Evolutionary conservation across 1,140 invertebrate genomes (phyloP).

Genomic region (Cydia pomonella): DNA sequence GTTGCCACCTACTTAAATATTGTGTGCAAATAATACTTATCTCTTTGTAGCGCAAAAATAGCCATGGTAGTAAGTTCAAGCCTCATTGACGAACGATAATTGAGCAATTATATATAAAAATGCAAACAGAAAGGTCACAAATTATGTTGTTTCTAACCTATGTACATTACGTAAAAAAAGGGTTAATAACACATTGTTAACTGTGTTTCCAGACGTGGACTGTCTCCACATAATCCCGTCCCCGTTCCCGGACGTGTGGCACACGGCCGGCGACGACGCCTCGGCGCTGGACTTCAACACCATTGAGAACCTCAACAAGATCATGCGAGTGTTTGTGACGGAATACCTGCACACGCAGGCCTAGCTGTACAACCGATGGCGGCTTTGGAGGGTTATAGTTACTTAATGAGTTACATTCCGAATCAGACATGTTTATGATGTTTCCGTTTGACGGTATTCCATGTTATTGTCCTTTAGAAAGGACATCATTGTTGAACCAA

Average conservation of each 20-base stretch:
- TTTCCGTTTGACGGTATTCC: no score
- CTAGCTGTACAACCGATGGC: conserved; percentile 47
- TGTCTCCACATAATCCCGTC: conserved; percentile 94
- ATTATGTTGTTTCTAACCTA: no score
- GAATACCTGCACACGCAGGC: conserved; percentile 87
- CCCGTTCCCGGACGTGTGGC: conserved; percentile 96
- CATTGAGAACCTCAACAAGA: conserved; percentile 94
- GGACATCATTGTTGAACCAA: not conserved
- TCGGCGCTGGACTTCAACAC: conserved; percentile 89
- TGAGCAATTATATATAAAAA: no score
- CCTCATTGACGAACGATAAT: no score
- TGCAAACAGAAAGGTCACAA: no score
- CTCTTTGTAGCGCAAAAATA: no score
- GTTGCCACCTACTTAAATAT: no score
- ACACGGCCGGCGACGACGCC: conserved; percentile 89
- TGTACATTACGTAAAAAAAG: no score
- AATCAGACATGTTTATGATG: no score
- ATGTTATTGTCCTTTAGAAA: not conserved
- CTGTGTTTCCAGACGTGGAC: conserved; percentile 86
- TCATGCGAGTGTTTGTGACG: conserved; percentile 92
- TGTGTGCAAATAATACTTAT: no score
- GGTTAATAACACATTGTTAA: not conserved
- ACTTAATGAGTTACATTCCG: not conserved
- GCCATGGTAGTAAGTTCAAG: no score
- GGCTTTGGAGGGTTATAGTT: conserved; percentile 2